Conservation (phyloP, 2,888 invertebrate genomes). For the Polydrusus pterygomalis region DNA sequence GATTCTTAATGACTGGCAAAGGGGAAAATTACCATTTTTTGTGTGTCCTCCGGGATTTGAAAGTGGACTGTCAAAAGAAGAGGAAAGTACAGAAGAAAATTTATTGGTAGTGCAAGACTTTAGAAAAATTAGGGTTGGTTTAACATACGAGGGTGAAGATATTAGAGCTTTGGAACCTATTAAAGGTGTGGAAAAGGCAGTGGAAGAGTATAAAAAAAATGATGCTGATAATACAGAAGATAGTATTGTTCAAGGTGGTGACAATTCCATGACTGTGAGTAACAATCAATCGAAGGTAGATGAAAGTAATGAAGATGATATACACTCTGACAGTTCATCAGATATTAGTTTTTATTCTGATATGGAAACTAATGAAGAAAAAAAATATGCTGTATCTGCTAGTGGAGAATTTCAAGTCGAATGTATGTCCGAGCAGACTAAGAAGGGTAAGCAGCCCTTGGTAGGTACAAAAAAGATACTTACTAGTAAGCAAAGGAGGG, state of each 20-base stretch:
- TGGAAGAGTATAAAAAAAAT: slow-evolving; percentile 56
- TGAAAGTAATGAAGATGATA: slow-evolving; percentile 59
- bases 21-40: slow-evolving; percentile 97
- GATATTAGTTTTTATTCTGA: slow-evolving; percentile 82
- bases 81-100: slow-evolving; percentile 68
- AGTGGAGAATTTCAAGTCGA: slow-evolving; percentile 74
- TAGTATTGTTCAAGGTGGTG: slow-evolving; percentile 72
- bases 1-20: slow-evolving; percentile 98
- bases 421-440: slow-evolving; percentile 61
- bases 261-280: slow-evolving; percentile 62
- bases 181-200: slow-evolving; percentile 64
- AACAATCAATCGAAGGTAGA: slow-evolving; percentile 44
- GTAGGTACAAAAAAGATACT: slow-evolving; percentile 68
- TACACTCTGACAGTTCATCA: slow-evolving; percentile 72
- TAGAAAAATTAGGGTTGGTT: slow-evolving; percentile 84
- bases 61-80: slow-evolving; percentile 75
- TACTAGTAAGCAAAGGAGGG: slow-evolving; percentile 86
- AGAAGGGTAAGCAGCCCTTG: slow-evolving; percentile 51
- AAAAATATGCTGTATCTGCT: slow-evolving; percentile 68
- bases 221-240: slow-evolving; percentile 66
- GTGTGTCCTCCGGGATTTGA: slow-evolving; percentile 90
- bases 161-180: slow-evolving; percentile 76
- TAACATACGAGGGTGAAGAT: slow-evolving; percentile 72
- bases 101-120: slow-evolving; percentile 85
- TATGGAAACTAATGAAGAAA: slow-evolving; percentile 77